Evolutionary conservation across 2,113 vertebrate species (phyloP).

Genomic region (Corythaeola cristata): DNA sequence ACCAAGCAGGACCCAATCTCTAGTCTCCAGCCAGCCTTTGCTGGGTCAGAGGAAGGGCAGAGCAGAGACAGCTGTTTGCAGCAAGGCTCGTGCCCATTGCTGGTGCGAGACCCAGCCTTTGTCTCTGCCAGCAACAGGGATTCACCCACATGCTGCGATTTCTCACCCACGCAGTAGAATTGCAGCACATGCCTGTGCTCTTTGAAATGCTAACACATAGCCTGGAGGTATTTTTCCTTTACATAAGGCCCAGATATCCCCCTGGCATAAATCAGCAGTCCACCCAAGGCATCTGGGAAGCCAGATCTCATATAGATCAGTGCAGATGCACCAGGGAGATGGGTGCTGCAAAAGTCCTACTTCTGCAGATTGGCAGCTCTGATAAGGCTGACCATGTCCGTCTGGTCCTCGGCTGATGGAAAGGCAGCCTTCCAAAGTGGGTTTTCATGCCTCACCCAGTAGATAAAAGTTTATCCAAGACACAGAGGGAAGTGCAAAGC

Average conservation of each 20-base stretch:
- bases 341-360: background rate
- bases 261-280: background rate
- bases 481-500: background rate
- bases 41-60: background rate
- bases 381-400: fast-evolving
- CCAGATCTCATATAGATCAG: background rate
- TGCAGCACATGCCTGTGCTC: background rate
- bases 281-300: background rate
- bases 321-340: background rate
- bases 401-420: background rate
- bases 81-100: fast-evolving
- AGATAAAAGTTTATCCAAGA: background rate
- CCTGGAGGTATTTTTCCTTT: background rate
- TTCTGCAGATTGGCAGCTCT: background rate
- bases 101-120: fast-evolving
- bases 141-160: fast-evolving
- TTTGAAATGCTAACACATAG: background rate
- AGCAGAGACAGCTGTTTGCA: background rate
- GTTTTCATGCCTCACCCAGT: background rate
- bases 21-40: background rate
- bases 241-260: background rate
- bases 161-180: background rate
- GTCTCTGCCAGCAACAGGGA: background rate
- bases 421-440: background rate
- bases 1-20: background rate